Base-by-base conservation (phyloP, 1,140 invertebrate species). In the Fragariocoptes setiger region DNA sequence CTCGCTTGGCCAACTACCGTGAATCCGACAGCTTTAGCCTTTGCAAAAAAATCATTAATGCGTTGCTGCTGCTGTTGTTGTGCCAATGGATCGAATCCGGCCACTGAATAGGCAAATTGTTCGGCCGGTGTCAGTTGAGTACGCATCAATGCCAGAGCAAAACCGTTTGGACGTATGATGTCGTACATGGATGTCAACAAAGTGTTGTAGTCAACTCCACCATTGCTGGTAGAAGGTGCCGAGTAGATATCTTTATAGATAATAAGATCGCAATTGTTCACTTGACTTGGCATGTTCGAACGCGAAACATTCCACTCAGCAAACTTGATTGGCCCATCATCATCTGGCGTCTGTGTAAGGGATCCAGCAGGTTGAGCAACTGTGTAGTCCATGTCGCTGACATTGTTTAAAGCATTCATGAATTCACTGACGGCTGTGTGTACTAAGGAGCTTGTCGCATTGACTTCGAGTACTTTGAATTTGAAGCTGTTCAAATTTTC, bases 401-500 rank as follows among this genome's bases (percentile, higher is more conserved):
- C 42, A 3, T 61, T 56, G 40, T 63, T 57, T 14, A 54, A 53
- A 5, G 44, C 38, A 25, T 49, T 39, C 1, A 61, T 41, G 8
- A 50, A 42, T 17, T 53, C 44, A 14, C 49, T 47, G 12, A 59
- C 42, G 17, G 44, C 38, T 19, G 48, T 38, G 37, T 53, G 51
- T 2, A 60, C 20, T 13, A 45, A 20, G 42, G 50, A 48, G 4
- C 50, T 45, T 15, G 46, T 47, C 2, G 55, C 52, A 37, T 49
- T 51, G 1, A 74, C 58, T 62, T 92, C 83, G 3, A 69, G 59
- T n/a, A 72, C 61, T 51, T 76, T 79, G 2, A 86, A 51, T 49
- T 73, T 74, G 0, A 69, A 51, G 0, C 67, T 63, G 17, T 63
- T 61, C 20, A 62, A 65, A 53, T 90, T 92, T 58, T 88, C 80